These are phyloP conservation scores for Pherbina coryleti DNA, from an alignment of 2,888 invertebrate species.

Conservation along the genomic window DNA sequence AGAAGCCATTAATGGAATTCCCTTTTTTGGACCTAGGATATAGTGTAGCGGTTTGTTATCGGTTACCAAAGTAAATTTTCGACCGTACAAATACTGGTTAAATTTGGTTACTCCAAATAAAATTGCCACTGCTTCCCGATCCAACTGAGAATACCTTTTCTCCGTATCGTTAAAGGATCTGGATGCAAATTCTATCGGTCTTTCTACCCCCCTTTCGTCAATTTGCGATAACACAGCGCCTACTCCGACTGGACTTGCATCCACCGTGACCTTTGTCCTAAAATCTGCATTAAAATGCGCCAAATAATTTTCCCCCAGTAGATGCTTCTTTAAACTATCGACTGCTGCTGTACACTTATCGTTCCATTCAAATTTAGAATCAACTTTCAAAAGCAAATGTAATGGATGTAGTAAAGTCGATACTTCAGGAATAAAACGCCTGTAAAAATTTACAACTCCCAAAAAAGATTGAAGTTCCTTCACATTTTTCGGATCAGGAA, in stretches of 20 bases:
- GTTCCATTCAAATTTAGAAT: conserved; percentile 52
- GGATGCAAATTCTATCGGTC: conserved; percentile 64
- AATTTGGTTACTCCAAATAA: conserved; percentile 1
- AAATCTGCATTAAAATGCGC: conserved; percentile 48
- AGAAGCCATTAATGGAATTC: background rate
- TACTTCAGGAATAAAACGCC: conserved; percentile 58
- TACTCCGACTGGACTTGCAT: conserved; percentile 53
- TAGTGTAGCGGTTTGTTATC: background rate
- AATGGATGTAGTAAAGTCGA: conserved; percentile 55
- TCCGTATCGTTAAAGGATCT: conserved; percentile 41
- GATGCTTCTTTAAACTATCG: conserved; percentile 52
- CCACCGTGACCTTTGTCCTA: conserved; percentile 44
- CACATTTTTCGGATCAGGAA: conserved; percentile 44
- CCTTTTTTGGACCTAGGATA: conserved; percentile 29
- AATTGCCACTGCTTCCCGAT: conserved; percentile 25
- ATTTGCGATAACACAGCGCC: conserved; percentile 61
- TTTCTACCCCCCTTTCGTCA: conserved; percentile 57
- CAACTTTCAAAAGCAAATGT: conserved; percentile 50
- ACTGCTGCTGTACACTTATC: conserved; percentile 56
- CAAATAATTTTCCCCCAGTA: conserved; percentile 47
- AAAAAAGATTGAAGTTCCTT: conserved; percentile 54
- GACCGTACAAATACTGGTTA: background rate
- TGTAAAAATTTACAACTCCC: conserved; percentile 59
- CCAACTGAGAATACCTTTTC: conserved; percentile 38
- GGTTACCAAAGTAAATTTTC: background rate